These are phyloP conservation scores for Hippoglossus stenolepis DNA, from an alignment of 2,113 vertebrate genomes.

Conservation along the genomic window DNA sequence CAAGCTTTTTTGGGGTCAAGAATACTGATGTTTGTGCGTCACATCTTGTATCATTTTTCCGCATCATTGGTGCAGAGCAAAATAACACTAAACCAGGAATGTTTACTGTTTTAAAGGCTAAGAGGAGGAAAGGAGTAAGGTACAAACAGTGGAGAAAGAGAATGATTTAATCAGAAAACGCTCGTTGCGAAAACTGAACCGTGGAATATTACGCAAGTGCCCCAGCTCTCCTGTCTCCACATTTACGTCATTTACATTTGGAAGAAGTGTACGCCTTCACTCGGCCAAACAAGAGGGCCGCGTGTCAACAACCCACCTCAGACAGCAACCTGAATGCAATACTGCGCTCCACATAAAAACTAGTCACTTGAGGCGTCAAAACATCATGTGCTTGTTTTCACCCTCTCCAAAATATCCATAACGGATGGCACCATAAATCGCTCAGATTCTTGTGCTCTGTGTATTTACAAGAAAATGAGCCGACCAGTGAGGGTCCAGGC, in stretches of 20 bases:
- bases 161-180: slow-evolving; percentile 33
- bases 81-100: slow-evolving; percentile 48
- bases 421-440: slow-evolving; percentile 46
- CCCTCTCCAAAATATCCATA: slow-evolving; percentile 12
- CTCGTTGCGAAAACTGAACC: slow-evolving; percentile 25
- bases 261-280: not conserved
- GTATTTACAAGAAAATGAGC: slow-evolving; percentile 54
- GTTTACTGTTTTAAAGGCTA: slow-evolving; percentile 47
- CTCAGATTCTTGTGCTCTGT: slow-evolving; percentile 38
- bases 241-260: slow-evolving; percentile 46
- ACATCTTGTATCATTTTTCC: slow-evolving; percentile 67
- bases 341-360: slow-evolving; percentile 13
- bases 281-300: slow-evolving; percentile 21
- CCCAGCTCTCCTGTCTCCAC: slow-evolving; percentile 27
- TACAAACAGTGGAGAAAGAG: slow-evolving; percentile 9
- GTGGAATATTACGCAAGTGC: slow-evolving; percentile 41
- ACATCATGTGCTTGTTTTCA: slow-evolving; percentile 53
- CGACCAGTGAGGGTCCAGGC: slow-evolving; percentile 24
- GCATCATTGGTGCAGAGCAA: slow-evolving; percentile 52
- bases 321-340: slow-evolving; percentile 9
- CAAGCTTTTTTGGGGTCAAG: slow-evolving; percentile 34
- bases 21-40: slow-evolving; percentile 49
- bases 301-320: slow-evolving; percentile 30
- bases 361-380: slow-evolving; percentile 39
- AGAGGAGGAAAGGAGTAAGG: slow-evolving; percentile 31